These are phyloP conservation scores for Netelia melanura DNA, from an alignment of 2,888 invertebrate species.

Conservation along the genomic window DNA sequence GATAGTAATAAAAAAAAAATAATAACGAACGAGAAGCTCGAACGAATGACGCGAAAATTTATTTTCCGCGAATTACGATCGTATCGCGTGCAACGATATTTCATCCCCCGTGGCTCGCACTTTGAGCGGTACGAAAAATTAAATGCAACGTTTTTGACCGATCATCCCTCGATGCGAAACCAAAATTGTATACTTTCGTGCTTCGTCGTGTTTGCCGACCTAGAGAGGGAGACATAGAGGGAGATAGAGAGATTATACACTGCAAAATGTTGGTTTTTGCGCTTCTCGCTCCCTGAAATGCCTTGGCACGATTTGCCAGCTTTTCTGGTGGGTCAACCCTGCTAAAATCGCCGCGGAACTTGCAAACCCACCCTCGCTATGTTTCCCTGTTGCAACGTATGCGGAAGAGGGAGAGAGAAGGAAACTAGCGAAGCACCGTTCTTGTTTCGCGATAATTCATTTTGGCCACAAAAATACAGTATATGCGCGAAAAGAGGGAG, in stretches of 20 bases:
- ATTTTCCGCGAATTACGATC: not conserved
- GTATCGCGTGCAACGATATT: not conserved
- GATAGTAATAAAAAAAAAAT: no score
- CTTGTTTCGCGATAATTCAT: slow-evolving; percentile 64
- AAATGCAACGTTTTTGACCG: not conserved
- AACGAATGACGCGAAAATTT: not conserved
- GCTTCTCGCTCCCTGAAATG: not conserved
- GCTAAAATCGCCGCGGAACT: no score
- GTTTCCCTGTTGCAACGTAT: not conserved
- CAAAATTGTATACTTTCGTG: not conserved
- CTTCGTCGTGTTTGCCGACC: not conserved
- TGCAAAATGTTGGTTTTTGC: not conserved
- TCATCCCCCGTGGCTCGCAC: not conserved
- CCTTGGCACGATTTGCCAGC: not conserved
- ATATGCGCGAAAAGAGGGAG: slow-evolving; percentile 20
- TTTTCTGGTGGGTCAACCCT: not conserved
- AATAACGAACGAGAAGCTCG: no score
- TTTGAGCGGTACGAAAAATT: no score
- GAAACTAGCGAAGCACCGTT: slow-evolving; percentile 3
- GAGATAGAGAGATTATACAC: not conserved
- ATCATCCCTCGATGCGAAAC: not conserved
- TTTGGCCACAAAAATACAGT: slow-evolving; percentile 63
- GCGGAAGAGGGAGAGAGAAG: not conserved
- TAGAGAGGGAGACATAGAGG: no score
- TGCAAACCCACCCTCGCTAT: no score